Base-by-base conservation (phyloP, 1,140 invertebrate species). In the Diabrotica virgifera region DNA sequence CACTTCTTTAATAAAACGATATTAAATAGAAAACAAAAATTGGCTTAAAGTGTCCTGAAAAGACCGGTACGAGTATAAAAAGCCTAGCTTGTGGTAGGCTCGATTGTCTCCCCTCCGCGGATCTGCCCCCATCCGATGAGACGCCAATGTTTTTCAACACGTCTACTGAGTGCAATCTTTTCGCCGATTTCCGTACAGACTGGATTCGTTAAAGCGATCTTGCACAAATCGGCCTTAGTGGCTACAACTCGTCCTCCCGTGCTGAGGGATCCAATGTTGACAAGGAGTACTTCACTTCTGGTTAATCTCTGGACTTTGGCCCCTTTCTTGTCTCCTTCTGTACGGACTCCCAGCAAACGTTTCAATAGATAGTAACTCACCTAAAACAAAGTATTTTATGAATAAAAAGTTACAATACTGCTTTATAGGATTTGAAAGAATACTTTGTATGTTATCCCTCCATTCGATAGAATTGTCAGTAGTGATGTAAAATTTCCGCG, bases 131-230 rank as follows among this genome's bases (percentile, higher is more conserved):
- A 98, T 70, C 96, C 96, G 80, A 98, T 98, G 70, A 98, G 86
- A 81, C 97, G 90, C 97, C 98, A 99, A 86, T 99, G 97, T 79
- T 99, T 98, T 72, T 99, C 98, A 52, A 99, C 95, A 82, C 97
- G 87, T 77, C 98, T 87, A 79, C 95, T 98, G 5, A 99, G 85
- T 8, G 98, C 97, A 75, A 99, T 98, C 79, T 99, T 99, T 79
- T 99, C 97, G 62, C 94, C 95, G 66, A 98, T 89, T 82, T 99
- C 97, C 36, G 97, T 99, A 78, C 98, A 99, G 0, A 99, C 98
- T 4, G 98, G 98, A 81, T 92, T 96, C 11, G 95, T 98, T 35
- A 99, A 84, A 51, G 92, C 90, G 65, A 99, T 98, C 80, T 99
- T 99, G 5, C 97, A 97, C 78, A 99, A 90, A 89, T 99, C 97